phyloP scores from a whole-genome alignment of 1,140 invertebrate genomes.

The Caenorhabditis inopinata region DNA sequence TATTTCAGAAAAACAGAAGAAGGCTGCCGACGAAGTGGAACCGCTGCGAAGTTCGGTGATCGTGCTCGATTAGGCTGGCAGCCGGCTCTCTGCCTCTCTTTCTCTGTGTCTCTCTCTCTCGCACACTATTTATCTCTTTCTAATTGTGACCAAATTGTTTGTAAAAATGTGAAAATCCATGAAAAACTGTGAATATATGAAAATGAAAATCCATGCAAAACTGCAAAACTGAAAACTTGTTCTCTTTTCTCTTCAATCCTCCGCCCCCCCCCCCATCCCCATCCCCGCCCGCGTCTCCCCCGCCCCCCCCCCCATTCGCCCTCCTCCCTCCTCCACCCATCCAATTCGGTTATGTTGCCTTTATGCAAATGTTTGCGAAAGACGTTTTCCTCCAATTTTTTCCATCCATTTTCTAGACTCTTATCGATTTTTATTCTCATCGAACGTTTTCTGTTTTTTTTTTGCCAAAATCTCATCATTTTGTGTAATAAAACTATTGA shows the following conservation, averaged over 20 bases:
- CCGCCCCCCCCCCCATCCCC: too few relatives aligned
- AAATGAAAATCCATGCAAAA: neutral
- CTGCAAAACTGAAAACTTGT: neutral
- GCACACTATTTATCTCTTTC: neutral
- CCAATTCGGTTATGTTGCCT: conserved; percentile 33
- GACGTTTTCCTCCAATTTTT: neutral
- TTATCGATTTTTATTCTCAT: neutral
- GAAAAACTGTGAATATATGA: neutral
- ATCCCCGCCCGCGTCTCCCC: too few relatives aligned
- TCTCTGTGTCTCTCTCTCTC: neutral
- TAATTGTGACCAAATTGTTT: conserved; percentile 25
- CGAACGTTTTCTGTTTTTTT: neutral
- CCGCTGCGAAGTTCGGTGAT: conserved; percentile 41
- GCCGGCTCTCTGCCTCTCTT: too few relatives aligned
- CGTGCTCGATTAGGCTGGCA: conserved; percentile 20
- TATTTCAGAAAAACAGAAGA: conserved; percentile 43
- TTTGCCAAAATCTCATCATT: neutral
- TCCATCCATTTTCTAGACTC: neutral
- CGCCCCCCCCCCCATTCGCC: too few relatives aligned
- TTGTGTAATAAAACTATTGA: conserved; percentile 22
- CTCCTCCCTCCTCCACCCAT: neutral
- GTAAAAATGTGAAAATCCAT: neutral
- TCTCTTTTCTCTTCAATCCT: too few relatives aligned
- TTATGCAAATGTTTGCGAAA: conserved; percentile 33
- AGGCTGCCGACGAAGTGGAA: conserved; percentile 42